Conservation (phyloP, 1,140 invertebrate genomes). For the Drosophila nasuta region DNA sequence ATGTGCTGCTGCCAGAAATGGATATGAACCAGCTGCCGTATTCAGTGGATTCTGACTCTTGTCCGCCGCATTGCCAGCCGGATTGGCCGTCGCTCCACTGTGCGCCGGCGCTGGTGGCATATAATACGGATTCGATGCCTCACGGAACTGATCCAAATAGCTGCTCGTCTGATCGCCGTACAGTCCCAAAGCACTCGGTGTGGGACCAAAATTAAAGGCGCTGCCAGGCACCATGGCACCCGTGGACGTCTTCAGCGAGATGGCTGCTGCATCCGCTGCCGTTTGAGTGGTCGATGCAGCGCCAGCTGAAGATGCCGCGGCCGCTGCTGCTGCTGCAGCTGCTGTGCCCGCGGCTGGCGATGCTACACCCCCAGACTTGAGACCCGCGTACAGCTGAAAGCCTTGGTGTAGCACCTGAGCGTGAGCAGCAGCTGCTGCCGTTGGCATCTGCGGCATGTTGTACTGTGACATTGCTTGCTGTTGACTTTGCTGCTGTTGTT, state of each 20-base stretch:
- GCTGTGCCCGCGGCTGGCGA: conserved; percentile 49
- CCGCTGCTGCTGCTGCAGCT: conserved; percentile 25
- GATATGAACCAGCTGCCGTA: conserved; percentile 71
- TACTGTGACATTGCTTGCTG: conserved; percentile 63
- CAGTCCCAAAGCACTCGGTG: conserved; percentile 86
- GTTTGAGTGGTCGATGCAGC: conserved; percentile 55
- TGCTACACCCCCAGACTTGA: conserved; percentile 81
- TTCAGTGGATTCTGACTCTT: conserved; percentile 68
- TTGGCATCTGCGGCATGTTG: conserved; percentile 58
- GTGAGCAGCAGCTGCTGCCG: conserved; percentile 55
- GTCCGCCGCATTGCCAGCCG: conserved; percentile 78
- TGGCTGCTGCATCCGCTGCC: conserved; percentile 86
- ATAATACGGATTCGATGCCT: conserved; percentile 86
- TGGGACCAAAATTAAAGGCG: conserved; percentile 89
- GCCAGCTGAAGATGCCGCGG: conserved; percentile 14
- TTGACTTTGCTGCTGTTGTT: conserved; percentile 45
- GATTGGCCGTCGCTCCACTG: conserved; percentile 84
- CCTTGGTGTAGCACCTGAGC: conserved; percentile 84
- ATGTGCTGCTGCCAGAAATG: conserved; percentile 84
- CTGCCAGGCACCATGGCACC: conserved; percentile 88
- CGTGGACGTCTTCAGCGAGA: conserved; percentile 86
- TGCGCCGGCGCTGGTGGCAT: conserved; percentile 86
- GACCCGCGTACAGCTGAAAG: conserved; percentile 86
- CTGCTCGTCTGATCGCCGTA: conserved; percentile 87
- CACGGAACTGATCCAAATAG: conserved; percentile 88